Base-by-base conservation (phyloP, 1,140 invertebrate genomes). In the Acromyrmex heyeri region DNA sequence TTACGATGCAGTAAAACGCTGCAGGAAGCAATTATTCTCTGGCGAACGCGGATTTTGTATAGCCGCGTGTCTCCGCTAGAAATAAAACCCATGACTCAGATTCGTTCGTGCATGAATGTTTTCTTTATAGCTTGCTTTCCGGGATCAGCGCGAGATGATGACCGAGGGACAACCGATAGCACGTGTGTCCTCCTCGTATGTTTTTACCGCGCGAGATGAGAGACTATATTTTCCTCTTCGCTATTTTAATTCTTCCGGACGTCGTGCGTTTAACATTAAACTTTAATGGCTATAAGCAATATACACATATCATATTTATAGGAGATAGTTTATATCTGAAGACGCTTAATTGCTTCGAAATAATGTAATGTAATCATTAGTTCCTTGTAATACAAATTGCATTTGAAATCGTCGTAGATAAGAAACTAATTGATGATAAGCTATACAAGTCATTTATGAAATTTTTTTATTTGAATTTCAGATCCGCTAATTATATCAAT, bases 401-500 rank as follows among this genome's bases (percentile, higher is more conserved):
- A 8, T 27, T 21, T 18, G 18, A 34, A 12, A 30, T 65, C 8
- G 2, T 30, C 16, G n/a, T 30, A 59, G 38, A 61, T 62, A 61
- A 59, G 34, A 70, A 62, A 62, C 1, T 44, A 27, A 78, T 6
- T 1, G 0, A 2, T 38, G 14, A 59, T 72, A 18, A 18, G 21
- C n/a, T 5, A 18, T 30, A 21, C 34, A 21, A 38, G 2, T 61
- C 21, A 0, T 61, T 7, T n/a, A 79, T 50, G 14, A 79, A 18
- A n/a, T 44, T 88, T 48, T 5, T 8, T 6, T 88, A 44, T 44
- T 73, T 87, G 86, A 92, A 86, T 96, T 97, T 86, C 96, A 99
- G 98, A 96, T 99, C 98, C 77, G 97, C 98, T 87, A 99, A 98
- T 95, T 99, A 97, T 95, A 97, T 98, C 93, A 97, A 98, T 93